Evolutionary conservation across 1,140 invertebrate genomes (phyloP), one percentile per base, ranked within the genome.

Genomic region (Rhagoletis zephyria): DNA sequence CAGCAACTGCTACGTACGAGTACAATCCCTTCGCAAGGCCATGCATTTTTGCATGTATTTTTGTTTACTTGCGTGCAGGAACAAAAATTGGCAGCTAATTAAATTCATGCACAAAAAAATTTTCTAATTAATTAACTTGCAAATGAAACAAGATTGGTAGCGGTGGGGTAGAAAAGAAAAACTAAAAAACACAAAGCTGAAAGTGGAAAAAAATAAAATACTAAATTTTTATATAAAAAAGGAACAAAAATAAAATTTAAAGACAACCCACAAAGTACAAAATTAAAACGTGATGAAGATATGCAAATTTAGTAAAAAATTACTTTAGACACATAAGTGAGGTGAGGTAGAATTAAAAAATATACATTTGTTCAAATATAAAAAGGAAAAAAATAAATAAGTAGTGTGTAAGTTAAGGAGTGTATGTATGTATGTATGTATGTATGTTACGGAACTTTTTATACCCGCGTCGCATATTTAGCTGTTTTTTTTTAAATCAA

Each of bases 81-180:
- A 61, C 42, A 60, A 81, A 63, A 12, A 64, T 12, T 48, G 45
- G 14, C 63, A 87, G 64, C 87, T 87, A 87, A 87, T 87, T 87
- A 87, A 87, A 87, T 87, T 85, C 87, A 70, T 64, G 63, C 63
- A 48, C 45, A 87, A 67, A 63, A 85, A n/a, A 64, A 85, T 56
- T 87, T 87, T 67, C 81, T 85, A 87, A 87, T 87, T 87, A 87
- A 87, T n/a, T n/a, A 85, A 87, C 56, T 81, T 81, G 9, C 74
- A 81, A 81, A 81, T 56, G 51, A 81, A 81, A 81, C 42, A 67
- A 87, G 64, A 87, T 85, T 70, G 56, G 61, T 87, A 59, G n/a
- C 48, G 74, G 74, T 81, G 16, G 16, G 45, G 10, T 12, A 2
- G 48, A 81, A 14, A 56, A 56, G 30, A n/a, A n/a, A n/a, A n/a